These are phyloP conservation scores for Brachyptera risi DNA, from an alignment of 2,888 invertebrate genomes.

Conservation along the genomic window DNA sequence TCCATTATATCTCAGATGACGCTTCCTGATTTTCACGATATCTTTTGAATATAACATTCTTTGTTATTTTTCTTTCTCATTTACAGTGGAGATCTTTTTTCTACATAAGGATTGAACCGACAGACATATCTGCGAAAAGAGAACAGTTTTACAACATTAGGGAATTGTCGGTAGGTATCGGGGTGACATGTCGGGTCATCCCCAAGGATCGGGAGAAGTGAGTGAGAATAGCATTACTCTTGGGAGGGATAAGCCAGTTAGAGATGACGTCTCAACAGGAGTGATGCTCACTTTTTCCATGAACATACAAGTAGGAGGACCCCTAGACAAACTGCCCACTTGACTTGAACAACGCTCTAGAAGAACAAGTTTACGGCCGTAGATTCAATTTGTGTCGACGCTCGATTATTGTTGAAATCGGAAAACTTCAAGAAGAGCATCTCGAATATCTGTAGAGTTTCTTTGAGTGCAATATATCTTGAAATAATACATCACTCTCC, in stretches of 20 bases:
- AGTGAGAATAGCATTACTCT: conserved; percentile 1
- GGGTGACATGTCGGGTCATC: conserved; percentile 8
- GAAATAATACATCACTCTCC: too few relatives aligned
- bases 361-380: background rate
- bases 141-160: conserved; percentile 21
- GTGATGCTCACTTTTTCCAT: background rate
- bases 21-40: too few relatives aligned
- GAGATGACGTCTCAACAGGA: background rate
- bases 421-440: background rate
- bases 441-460: too few relatives aligned
- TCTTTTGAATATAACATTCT: too few relatives aligned
- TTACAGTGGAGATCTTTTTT: background rate
- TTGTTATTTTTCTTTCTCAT: conserved; percentile 10
- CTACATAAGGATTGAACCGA: background rate
- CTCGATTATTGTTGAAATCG: conserved; percentile 4
- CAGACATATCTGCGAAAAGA: background rate
- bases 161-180: conserved; percentile 18
- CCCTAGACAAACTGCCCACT: background rate
- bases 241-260: conserved; percentile 16
- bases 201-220: background rate
- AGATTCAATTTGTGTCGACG: conserved; percentile 2
- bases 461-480: too few relatives aligned
- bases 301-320: background rate
- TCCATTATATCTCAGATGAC: too few relatives aligned
- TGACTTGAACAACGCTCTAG: background rate